Evolutionary conservation across 2,113 vertebrate species (phyloP), one percentile per base, ranked within the genome.

Genomic region (Heptranchias perlo): DNA sequence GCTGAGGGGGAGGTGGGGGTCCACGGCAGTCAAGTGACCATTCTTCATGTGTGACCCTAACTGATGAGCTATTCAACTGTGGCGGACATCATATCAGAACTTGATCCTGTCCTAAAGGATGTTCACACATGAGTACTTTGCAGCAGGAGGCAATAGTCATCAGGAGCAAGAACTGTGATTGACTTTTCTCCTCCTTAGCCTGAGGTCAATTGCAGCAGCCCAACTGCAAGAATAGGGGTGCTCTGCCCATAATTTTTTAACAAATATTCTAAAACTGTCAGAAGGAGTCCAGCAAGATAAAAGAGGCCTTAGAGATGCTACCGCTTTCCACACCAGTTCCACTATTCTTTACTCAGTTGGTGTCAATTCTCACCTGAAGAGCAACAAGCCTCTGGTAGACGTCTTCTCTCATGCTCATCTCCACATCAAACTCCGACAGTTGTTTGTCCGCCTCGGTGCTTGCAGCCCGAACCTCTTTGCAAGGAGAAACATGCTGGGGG

Each of bases 371-470:
- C 96, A 99, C 99, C 98, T 99, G 98, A 96, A 99, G 98, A 96
- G 98, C 98, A 0, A 99, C 98, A 0, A 99, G 97, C 96, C 98
- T 97, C 97, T 97, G 98, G 97, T 99, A 99, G 82, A 99, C 99
- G 0, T 99, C 99, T 96, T 98, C 98, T 96, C 99, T 97, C 99
- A 99, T 99, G 98, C 99, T 99, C 99, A 99, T 99, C 98, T 99
- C 99, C 97, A 99, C 99, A 0, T 99, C 99, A 0, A 99, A 99
- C 96, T 99, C 99, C 0, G 99, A 99, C 96, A 99, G 98, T 96
- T 97, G 98, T 97, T 99, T 99, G 97, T 99, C 99, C 0, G 99
- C 99, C 86, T 99, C 98, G 0, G 99, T 99, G 98, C 99, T 99
- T 5, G 99, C 98, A 0, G 97, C 11, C 0, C 99, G 98, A 82